Percentiles rank a stretch among this genome's conserved stretches.
Conservation (phyloP, 2,113 vertebrate species). For the Picathartes gymnocephalus region DNA sequence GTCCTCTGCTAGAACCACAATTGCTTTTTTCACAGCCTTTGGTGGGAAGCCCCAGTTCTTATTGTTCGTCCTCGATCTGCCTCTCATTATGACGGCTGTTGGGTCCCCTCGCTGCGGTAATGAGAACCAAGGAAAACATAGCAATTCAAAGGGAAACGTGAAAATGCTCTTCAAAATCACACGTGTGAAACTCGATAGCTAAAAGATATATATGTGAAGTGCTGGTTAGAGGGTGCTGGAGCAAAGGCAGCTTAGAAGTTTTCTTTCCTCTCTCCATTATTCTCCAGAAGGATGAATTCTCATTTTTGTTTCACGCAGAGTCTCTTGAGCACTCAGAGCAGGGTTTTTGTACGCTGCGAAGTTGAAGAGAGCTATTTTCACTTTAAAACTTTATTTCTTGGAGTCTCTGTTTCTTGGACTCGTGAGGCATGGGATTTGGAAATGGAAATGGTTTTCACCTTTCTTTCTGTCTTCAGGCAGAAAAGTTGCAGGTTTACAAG, state of each 20-base stretch:
- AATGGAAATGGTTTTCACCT: not conserved
- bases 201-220: slow-evolving; percentile 4
- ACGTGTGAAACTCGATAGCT: not conserved
- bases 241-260: slow-evolving; percentile 20
- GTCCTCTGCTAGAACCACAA: not conserved
- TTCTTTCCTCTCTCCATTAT: not conserved
- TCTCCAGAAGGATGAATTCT: not conserved
- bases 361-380: not conserved
- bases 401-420: not conserved
- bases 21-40: slow-evolving; percentile 31
- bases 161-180: slow-evolving; percentile 46
- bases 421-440: not conserved
- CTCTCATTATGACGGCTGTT: slow-evolving; percentile 47
- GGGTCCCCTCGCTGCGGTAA: slow-evolving; percentile 2
- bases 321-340: not conserved
- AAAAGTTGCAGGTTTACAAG: slow-evolving; percentile 5
- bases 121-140: slow-evolving; percentile 48
- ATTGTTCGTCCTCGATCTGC: slow-evolving; percentile 46
- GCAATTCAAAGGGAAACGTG: slow-evolving; percentile 42
- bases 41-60: slow-evolving; percentile 36
- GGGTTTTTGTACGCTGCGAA: not conserved
- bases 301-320: not conserved
- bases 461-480: not conserved
- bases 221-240: not conserved
- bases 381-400: slow-evolving; percentile 26